phyloP scores from a whole-genome alignment of 2,888 invertebrate species.

The Eurytoma adleriae region DNA sequence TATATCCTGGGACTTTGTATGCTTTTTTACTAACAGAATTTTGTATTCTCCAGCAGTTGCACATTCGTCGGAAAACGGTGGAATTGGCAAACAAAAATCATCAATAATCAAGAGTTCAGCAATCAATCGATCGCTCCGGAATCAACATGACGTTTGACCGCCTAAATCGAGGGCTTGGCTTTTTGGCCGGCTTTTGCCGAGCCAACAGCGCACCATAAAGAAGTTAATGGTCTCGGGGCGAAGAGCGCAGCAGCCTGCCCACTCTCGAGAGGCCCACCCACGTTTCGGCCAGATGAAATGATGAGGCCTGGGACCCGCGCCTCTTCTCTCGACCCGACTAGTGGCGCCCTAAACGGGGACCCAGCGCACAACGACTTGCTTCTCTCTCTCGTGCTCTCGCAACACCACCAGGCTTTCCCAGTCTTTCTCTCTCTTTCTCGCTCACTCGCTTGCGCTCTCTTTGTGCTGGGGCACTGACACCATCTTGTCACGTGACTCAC shows the following conservation, averaged over 20 bases:
- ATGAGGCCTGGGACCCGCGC: conserved; percentile 1
- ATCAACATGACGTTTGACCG: no score
- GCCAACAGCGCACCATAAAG: conserved; percentile 29
- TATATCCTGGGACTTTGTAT: background rate
- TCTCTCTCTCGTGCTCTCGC: background rate
- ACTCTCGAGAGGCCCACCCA: conserved; percentile 67
- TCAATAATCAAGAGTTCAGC: background rate
- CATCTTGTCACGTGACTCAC: conserved; percentile 62
- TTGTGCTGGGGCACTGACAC: conserved; percentile 67
- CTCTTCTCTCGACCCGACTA: conserved; percentile 61
- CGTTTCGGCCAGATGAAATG: conserved; percentile 63
- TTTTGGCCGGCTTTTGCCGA: conserved; percentile 19
- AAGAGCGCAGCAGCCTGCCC: conserved; percentile 58
- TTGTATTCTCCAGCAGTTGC: background rate
- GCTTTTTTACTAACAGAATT: no score
- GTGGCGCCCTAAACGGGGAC: conserved; percentile 66
- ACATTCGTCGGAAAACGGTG: background rate
- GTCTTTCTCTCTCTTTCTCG: conserved; percentile 23
- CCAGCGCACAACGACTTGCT: conserved; percentile 32
- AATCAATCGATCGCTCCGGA: no score
- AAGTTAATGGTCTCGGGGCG: conserved; percentile 40
- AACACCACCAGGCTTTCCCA: conserved; percentile 11
- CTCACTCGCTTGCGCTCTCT: conserved; percentile 49
- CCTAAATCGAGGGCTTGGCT: background rate
- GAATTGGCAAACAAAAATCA: conserved; percentile 23